Base-by-base conservation (phyloP, 2,888 invertebrate genomes). In the Drosophila phalerata region DNA sequence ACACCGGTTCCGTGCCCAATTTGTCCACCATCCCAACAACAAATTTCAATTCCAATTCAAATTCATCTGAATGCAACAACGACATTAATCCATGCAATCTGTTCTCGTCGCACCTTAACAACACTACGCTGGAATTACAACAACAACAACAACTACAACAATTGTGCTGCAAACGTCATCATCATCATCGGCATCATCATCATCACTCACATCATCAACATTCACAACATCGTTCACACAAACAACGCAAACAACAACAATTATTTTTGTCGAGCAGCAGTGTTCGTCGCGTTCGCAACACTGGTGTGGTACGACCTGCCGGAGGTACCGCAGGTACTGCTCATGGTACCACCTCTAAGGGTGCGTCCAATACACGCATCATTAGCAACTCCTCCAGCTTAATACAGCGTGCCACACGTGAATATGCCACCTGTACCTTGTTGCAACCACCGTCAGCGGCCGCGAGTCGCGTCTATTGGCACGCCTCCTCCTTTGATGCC, bases 401-500 rank as follows among this genome's bases (percentile, higher is more conserved):
- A 47, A 88, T 92, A 38, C 91, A 92, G 72, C 85, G 92, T 58
- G 82, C 89, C 8, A 91, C 92, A 0, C 77, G 92, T 0, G 94
- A 94, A 69, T 88, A 77, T 38, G 79, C 85, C 13, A 74, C 73
- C 1, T 88, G 91, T 62, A 70, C 89, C 3, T 91, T 95, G 42
- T 92, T 95, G 25, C 95, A 95, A 89, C 95, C 96, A 22, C 92
- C 95, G 34, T 93, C 96, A 22, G 19, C 38, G 13, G 5, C 30
- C 52, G 95, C 96, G 61, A 81, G 81, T 53, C 90, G 89, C 30
- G 84, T 90, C 13, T 91, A 91, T 64, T 95, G 97, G 91, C 96
- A 97, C 92, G 97, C 97, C 22, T 93, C 97, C 69, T 97, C 97
- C 62, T 96, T 97, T 67, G 97, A 97, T 91, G 96, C 94, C 89